Conservation (phyloP, 2,888 invertebrate genomes). For the Drosophila conformis region DNA sequence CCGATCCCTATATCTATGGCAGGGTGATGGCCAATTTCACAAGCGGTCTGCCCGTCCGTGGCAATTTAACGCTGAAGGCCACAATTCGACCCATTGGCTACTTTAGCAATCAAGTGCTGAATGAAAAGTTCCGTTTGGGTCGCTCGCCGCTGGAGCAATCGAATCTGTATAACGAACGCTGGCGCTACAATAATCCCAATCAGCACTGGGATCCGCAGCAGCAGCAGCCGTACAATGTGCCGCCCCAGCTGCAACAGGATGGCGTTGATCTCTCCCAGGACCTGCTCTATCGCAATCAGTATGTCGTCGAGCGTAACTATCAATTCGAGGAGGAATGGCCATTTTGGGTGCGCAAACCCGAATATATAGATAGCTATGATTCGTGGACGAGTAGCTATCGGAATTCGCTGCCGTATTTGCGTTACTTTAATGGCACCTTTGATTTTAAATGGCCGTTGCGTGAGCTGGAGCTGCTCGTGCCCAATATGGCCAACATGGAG, state of each 20-base stretch:
- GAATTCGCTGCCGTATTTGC: conserved; percentile 89
- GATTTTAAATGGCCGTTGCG: conserved; percentile 94
- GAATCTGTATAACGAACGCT: conserved; percentile 65
- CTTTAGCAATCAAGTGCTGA: conserved; percentile 86
- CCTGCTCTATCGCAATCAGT: conserved; percentile 85
- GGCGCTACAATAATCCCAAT: conserved; percentile 74
- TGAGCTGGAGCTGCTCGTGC: conserved; percentile 88
- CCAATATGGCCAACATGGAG: conserved; percentile 88
- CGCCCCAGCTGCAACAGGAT: conserved; percentile 58
- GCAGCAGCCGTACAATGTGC: conserved; percentile 57
- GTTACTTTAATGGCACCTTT: conserved; percentile 94
- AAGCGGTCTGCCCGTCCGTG: conserved; percentile 94
- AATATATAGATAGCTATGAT: conserved; percentile 85
- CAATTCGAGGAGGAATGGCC: conserved; percentile 93
- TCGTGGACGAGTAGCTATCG: conserved; percentile 84
- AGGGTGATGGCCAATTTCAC: conserved; percentile 97
- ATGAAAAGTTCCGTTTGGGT: conserved; percentile 86
- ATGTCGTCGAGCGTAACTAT: conserved; percentile 90
- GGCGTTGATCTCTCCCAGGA: conserved; percentile 73
- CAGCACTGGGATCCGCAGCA: conserved; percentile 49
- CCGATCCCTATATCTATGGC: conserved; percentile 93
- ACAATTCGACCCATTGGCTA: conserved; percentile 90
- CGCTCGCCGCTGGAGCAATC: conserved; percentile 76
- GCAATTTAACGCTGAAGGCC: conserved; percentile 94
- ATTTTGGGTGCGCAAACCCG: conserved; percentile 91